Evolutionary conservation across 2,113 vertebrate genomes (phyloP), one percentile per base, ranked within the genome.

Genomic region (Cyanoliseus patagonus): DNA sequence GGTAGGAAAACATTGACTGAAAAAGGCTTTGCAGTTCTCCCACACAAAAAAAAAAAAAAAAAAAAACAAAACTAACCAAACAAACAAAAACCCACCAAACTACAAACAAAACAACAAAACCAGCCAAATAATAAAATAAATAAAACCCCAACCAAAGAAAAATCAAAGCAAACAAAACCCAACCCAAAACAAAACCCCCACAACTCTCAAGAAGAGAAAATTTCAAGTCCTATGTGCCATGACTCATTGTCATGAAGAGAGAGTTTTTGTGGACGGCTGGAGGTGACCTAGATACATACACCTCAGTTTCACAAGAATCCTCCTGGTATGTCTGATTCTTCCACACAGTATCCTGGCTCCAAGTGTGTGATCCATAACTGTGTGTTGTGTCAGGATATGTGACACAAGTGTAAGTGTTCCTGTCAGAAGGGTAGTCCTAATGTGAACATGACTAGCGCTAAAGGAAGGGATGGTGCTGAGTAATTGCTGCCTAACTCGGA

Each of bases 241-340:
- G 47, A 49, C 80, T 44, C n/a, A 83, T 67, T 78, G 49, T 82
- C 64, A 75, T 73, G 68, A 67, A 57, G 35, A 75, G 46, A 17
- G 17, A 39, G 67, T 67, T 92, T 88, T 44, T 86, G 88, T 80
- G 88, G 85, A 46, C 61, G 83, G 64, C 33, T 93, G 68, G 76
- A 92, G 62, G 55, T 96, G 96, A 94, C 90, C 92, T 91, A 94
- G 70, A 85, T 90, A 49, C 10, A 13, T 17, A 41, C 3, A 39
- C 25, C 46, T 31, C 52, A 47, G 42, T 41, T 79, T 41, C 47
- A 82, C 41, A 44, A 6, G n/a, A 75, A 52, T 55, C 20, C 63
- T 91, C 16, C 51, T 31, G 33, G 3, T 64, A n/a, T 2, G 33
- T 39, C 75, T 87, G 37, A 12, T 59, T 61, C 52, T 85, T 61